Conservation (phyloP, 1,140 invertebrate species). For the Oryzaephilus surinamensis region DNA sequence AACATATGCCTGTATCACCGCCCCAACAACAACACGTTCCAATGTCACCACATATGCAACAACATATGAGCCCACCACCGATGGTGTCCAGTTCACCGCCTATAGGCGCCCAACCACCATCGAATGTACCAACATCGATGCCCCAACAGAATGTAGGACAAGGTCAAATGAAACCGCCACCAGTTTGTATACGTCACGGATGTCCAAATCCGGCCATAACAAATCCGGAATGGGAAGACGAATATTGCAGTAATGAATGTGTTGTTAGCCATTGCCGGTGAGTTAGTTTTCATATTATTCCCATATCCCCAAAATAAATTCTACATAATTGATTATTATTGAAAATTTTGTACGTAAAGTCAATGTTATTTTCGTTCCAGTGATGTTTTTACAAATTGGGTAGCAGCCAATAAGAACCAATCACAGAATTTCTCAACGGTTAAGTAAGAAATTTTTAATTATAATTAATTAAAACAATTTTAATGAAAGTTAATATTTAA, state of each 20-base stretch:
- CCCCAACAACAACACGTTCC: conserved; percentile 21
- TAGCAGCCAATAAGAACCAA: conserved; percentile 68
- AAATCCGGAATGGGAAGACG: conserved; percentile 92
- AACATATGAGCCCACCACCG: conserved; percentile 38
- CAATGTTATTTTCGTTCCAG: conserved; percentile 55
- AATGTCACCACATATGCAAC: conserved; percentile 24
- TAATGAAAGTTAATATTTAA: conserved; percentile 46
- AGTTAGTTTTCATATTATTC: conserved; percentile 16
- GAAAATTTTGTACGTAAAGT: too few species aligned
- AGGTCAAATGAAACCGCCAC: conserved; percentile 42
- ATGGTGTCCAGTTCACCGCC: conserved; percentile 38
- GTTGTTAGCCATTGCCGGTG: conserved; percentile 91
- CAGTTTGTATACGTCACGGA: conserved; percentile 77
- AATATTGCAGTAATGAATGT: conserved; percentile 96
- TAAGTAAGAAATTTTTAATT: conserved; percentile 40
- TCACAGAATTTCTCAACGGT: conserved; percentile 50
- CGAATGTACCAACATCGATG: conserved; percentile 23
- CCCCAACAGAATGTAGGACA: conserved; percentile 33
- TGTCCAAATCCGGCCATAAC: conserved; percentile 84
- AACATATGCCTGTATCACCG: conserved; percentile 25
- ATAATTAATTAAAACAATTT: conserved; percentile 19
- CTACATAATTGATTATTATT: neutral
- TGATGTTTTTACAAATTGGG: conserved; percentile 84
- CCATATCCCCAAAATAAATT: too few species aligned
- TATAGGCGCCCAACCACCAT: conserved; percentile 28